A percentile compares a stretch with the other conserved stretches of the same genome.
Evolutionary conservation across 2,113 vertebrate genomes (phyloP).

Genomic region (Hippocampus abdominalis): DNA sequence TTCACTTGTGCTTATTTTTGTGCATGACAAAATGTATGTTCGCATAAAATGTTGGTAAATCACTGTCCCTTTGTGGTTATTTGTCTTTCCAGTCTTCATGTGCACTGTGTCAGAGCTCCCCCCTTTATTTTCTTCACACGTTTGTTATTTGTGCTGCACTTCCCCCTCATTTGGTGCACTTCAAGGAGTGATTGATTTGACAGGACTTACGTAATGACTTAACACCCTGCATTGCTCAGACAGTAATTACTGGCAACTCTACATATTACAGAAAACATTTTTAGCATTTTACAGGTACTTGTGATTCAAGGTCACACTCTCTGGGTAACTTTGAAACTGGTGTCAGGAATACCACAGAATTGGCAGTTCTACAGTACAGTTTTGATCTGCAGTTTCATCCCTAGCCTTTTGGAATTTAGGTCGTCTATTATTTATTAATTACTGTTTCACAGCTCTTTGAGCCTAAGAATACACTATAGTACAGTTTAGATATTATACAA

Average conservation of each 20-base stretch:
- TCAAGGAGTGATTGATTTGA: constrained; percentile 42
- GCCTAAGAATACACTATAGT: constrained; percentile 23
- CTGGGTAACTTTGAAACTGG: constrained; percentile 33
- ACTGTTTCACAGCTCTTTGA: constrained; percentile 52
- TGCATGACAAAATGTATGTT: neutral
- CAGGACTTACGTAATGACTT: constrained; percentile 54
- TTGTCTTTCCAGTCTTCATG: constrained; percentile 2
- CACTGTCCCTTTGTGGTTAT: too few relatives aligned
- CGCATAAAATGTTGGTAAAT: too few relatives aligned
- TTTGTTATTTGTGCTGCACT: constrained; percentile 33
- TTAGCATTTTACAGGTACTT: constrained; percentile 36
- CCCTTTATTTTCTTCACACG: constrained; percentile 14
- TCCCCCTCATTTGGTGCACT: constrained; percentile 16
- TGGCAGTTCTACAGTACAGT: constrained; percentile 35
- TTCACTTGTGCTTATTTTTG: neutral
- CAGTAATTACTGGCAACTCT: constrained; percentile 50
- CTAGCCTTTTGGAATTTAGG: constrained; percentile 65
- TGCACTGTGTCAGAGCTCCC: neutral
- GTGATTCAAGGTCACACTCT: constrained; percentile 55
- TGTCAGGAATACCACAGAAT: constrained; percentile 46
- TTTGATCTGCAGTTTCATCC: constrained; percentile 52
- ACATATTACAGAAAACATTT: constrained; percentile 40
- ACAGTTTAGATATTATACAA: constrained; percentile 26
- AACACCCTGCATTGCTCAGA: constrained; percentile 27
- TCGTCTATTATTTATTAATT: constrained; percentile 71